Base-by-base conservation (phyloP, 1,140 invertebrate species). In the Anoplolepis gracilipes region DNA sequence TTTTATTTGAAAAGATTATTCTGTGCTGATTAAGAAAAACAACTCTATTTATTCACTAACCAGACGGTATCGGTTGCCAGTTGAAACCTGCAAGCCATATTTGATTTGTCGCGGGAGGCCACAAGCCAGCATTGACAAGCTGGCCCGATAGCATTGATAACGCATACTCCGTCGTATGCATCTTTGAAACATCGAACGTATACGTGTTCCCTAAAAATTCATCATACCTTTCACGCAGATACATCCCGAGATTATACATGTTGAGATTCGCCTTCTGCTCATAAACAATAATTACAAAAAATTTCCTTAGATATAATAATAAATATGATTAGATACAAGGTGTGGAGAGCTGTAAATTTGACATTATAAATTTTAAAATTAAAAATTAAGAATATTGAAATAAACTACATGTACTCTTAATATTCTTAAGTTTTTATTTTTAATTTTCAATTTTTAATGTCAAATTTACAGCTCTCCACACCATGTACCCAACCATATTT, bases 111-210 rank as follows among this genome's bases (percentile, higher is more conserved):
- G 28, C 13, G 10, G 94, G 94, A 5, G 94, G 94, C 90, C 91
- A 95, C 3, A 95, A 72, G 11, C 91, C 87, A 0, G 93, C 91
- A 1, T 95, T 88, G 16, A 94, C 93, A 8, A 95, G 85, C 76
- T 93, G 90, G 1, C 93, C 85, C 1, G 93, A 93, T 85, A 96
- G 96, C 77, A 96, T 93, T 33, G 96, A 96, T 46, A 97, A 87
- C 33, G 96, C 93, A 19, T 95, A 95, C 82, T 96, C 95, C 0
- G 97, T 96, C 61, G 96, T 96, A 28, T 94, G 92, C 1, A 96
- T 94, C 39, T 92, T 90, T 10, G 97, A 92, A 86, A 95, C 86
- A 3, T 93, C 70, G 0, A 91, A 84, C 36, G 64, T 89, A 65
- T 96, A 96, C 1, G 69, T 16, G 0, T 92, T 84, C 0, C 94